Evolutionary conservation across 2,113 vertebrate genomes (phyloP), one percentile per base, ranked within the genome.

Genomic region (Marmota monax): DNA sequence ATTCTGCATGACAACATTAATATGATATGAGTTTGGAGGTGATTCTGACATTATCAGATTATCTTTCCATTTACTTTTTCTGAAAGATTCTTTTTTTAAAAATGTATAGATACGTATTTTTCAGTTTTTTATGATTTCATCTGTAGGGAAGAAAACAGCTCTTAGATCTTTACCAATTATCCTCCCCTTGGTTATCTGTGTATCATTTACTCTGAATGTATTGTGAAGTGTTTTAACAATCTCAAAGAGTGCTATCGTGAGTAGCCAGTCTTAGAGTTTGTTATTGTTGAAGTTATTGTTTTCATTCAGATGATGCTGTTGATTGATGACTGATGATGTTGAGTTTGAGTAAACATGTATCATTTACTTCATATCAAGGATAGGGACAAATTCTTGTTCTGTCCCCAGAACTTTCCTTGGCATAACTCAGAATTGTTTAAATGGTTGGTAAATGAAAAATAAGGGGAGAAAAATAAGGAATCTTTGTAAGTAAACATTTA

Each of bases 1-100:
- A 94, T 98, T 98, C 96, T 97, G 98, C 78, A 73, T 97, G 97
- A 95, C 45, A 94, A 84, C 73, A 96, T 97, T 95, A 98, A 98
- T 97, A 92, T 83, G 78, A 29, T 78, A 84, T 4, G 16, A 11
- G 69, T 93, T 96, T 93, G 73, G 88, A 90, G 53, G 63, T 86
- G 78, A 32, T 94, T 88, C 94, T 76, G 79, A 91, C 82, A 96
- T 96, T 94, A 56, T 90, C 92, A 92, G 48, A 74, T 96, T 98
- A 89, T 53, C 32, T 92, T 22, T 17, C 83, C 70, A 83, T 97
- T 97, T 27, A 74, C 51, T 91, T 97, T 94, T 63, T 67, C 53
- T 94, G 25, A 74, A 78, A 85, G 34, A 25, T 20, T 65, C 10
- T 96, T 90, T 96, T 90, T 45, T 53, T 45, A 37, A 25, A 53